Base-by-base conservation (phyloP, 2,888 invertebrate genomes). In the Zaprionus bogoriensis region DNA sequence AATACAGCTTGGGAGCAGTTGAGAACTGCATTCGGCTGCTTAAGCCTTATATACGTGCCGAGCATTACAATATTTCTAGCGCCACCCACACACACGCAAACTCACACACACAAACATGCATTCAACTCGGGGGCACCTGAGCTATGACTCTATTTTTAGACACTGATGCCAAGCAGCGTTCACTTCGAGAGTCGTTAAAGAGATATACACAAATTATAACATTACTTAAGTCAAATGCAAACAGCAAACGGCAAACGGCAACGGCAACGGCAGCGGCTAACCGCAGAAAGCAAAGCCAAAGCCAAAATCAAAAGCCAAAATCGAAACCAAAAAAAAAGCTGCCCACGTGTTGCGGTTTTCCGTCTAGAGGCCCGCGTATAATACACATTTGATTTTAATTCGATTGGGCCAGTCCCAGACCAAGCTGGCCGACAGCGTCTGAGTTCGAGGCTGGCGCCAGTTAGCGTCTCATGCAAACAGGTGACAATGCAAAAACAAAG, bases 111-210 rank as follows among this genome's bases (percentile, higher is more conserved):
- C 38, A 47, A 20, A 44, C 32, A 32, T 23, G 60, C 27, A 25
- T 32, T 63, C 23, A 52, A 17, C 66, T 9, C 55, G 59, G 58
- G 48, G 66, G 55, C 64, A 47, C 36, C 83, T 79, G 84, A 80
- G 81, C 51, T 87, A 59, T 62, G 77, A 14, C 45, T 63, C 60
- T 80, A 89, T 89, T 87, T 85, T 82, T 79, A 81, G 73, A 68
- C 20, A 10, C 58, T 88, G 89, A 87, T 83, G 88, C 66, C 75
- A 73, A 58, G 32, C 32, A 61, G 66, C 76, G 66, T 75, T 71
- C 80, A 64, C 72, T 83, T 78, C 60, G 77, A 72, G 62, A 80
- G 74, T 74, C 58, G 83, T 81, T 84, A 77, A 69, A 63, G 45
- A 67, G 65, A 64, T 59, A 60, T 67, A 68, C 85, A 85, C 86